Percentiles rank a stretch among this genome's conserved stretches.
Conservation (phyloP, 2,797 vertebrate genomes). For the Bradypodion pumilum region DNA sequence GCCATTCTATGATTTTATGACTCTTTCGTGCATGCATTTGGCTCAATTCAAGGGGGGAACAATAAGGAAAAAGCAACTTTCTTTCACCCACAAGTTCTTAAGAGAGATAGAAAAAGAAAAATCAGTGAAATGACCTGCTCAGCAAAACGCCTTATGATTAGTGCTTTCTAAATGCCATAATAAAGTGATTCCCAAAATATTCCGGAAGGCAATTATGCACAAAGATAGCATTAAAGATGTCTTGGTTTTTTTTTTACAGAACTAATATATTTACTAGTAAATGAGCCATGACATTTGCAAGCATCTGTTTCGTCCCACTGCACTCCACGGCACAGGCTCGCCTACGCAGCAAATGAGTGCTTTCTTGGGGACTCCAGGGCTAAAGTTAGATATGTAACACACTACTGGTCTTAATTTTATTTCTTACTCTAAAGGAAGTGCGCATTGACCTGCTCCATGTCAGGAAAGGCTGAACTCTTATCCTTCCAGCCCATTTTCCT, state of each 20-base stretch:
- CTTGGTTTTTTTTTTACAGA: background rate
- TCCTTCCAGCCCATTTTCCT: no score
- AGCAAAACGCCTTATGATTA: constrained; percentile 20
- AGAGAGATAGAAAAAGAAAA: no score
- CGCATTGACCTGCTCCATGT: no score
- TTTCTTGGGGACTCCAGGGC: background rate
- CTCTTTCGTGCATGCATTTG: background rate
- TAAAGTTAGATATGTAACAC: no score
- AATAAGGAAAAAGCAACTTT: background rate
- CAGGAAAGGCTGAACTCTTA: no score
- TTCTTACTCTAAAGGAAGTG: no score
- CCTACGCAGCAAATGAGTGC: no score
- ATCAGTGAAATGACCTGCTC: background rate
- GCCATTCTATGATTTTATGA: no score
- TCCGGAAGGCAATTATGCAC: constrained; percentile 61
- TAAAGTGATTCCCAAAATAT: constrained; percentile 64
- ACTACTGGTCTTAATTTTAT: no score
- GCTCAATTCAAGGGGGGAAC: background rate
- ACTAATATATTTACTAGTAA: background rate
- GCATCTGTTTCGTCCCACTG: background rate
- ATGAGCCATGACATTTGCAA: background rate
- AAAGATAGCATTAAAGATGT: constrained; percentile 44
- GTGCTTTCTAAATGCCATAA: constrained; percentile 61
- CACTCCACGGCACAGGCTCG: background rate
- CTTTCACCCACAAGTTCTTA: background rate